Evolutionary conservation across 2,797 vertebrate species (phyloP).

Genomic region (Vireo griseus): DNA sequence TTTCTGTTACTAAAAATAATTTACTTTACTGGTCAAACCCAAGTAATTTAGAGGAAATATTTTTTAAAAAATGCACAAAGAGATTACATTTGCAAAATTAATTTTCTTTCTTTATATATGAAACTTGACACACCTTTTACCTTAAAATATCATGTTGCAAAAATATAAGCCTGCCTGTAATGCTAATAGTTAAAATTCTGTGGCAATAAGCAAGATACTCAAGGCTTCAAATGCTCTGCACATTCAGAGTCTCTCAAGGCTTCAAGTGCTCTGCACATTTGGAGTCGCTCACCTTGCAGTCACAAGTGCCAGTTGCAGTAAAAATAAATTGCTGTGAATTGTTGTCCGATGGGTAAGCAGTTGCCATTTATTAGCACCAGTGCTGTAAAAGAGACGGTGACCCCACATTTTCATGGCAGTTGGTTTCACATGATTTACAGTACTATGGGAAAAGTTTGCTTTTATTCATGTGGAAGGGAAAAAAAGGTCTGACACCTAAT

Average conservation of each 20-base stretch:
- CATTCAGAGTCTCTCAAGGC: background rate
- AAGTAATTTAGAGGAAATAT: background rate
- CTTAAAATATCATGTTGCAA: background rate
- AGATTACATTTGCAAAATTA: background rate
- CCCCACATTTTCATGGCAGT: background rate
- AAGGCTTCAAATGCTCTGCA: background rate
- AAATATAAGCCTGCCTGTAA: background rate
- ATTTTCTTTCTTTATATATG: background rate
- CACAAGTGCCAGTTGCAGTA: background rate
- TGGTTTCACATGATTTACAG: background rate
- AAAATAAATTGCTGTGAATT: background rate
- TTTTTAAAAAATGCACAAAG: rapidly evolving
- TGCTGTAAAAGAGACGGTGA: background rate
- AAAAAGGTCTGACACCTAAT: background rate
- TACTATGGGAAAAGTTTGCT: background rate
- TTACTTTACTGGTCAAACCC: background rate
- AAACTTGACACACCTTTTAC: background rate
- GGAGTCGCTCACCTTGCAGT: background rate
- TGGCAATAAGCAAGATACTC: background rate
- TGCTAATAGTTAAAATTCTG: background rate
- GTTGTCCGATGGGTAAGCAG: background rate
- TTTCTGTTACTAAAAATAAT: background rate
- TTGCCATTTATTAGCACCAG: background rate
- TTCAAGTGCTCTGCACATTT: background rate
- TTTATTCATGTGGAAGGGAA: background rate